Base-by-base conservation (phyloP, 1,140 invertebrate genomes). In the Drosophila subobscura region DNA sequence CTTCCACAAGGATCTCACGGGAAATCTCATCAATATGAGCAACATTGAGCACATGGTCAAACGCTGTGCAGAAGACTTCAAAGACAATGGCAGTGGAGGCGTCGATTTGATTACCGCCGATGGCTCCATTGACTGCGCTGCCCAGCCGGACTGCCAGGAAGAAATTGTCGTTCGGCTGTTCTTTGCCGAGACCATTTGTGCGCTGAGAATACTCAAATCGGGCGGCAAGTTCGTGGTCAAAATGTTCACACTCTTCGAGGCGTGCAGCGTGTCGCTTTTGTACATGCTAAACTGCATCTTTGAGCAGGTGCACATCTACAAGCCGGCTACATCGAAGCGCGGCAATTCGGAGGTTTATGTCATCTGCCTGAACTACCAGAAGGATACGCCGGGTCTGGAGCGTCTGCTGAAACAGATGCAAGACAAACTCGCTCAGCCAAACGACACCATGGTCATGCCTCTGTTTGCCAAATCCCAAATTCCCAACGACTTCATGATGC, bases 321-420 rank as follows among this genome's bases (percentile, higher is more conserved):
- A 99, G 91, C 98, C 98, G 6, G 95, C 94, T 0, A 97, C 96
- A 0, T 99, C 97, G 44, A 98, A 98, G 90, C 94, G 96, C 85
- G 98, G 98, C 8, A 99, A 99, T 92, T 99, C 98, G 0, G 98
- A 99, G 92, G 94, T 96, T 0, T 99, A 99, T 92, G 92, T 98
- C 0, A 93, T 99, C 8, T 97, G 96, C 89, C 37, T 91, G n/a
- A 59, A 79, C 3, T 91, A 85, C 27, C 70, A 72, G 3, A 73
- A 59, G 23, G 14, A 71, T 1, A 54, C 73, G 0, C 10, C 64
- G 0, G 60, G 70, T 0, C 52, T 89, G n/a, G 0, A 51, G 0
- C 70, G 53, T 4, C 14, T 81, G 29, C 25, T 91, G n/a, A 40
- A 77, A 12, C 63, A 59, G 25, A 72, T 91, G 56, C 47, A 77